Conservation (phyloP, 2,888 invertebrate species). For the Melieria crassipennis region DNA sequence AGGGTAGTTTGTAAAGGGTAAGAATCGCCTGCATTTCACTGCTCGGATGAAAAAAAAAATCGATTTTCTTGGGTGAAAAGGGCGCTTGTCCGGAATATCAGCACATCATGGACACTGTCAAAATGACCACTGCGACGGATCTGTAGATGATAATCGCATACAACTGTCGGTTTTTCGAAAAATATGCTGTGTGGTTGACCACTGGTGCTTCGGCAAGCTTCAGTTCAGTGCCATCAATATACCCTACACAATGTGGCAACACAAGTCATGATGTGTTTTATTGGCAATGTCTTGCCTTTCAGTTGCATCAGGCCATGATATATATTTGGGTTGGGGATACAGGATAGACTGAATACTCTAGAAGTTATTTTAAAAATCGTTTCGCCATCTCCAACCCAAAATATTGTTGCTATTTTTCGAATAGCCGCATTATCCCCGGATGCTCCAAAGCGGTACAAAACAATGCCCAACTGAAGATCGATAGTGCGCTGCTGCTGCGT, state of each 20-base stretch:
- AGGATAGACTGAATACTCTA: neutral
- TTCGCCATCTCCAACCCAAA: conserved; percentile 18
- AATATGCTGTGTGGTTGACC: too few species aligned
- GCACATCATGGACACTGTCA: too few species aligned
- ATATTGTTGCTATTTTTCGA: conserved; percentile 21
- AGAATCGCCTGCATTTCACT: too few species aligned
- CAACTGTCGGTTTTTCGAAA: too few species aligned
- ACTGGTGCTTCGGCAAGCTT: neutral
- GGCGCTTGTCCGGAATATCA: too few species aligned
- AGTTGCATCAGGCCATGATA: neutral
- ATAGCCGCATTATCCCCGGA: conserved; percentile 15
- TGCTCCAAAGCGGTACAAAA: conserved; percentile 13
- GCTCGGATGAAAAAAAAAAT: too few species aligned
- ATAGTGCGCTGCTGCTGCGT: conserved; percentile 11
- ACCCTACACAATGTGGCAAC: too few species aligned
- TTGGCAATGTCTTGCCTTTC: neutral
- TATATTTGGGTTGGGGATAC: neutral
- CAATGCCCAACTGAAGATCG: conserved; percentile 24
- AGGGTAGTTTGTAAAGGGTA: too few species aligned
- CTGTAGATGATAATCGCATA: too few species aligned
- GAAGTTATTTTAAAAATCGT: neutral
- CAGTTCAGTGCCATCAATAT: neutral
- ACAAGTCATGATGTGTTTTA: too few species aligned
- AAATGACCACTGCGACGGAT: too few species aligned
- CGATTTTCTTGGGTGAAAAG: too few species aligned